Base-by-base conservation (phyloP, 2,113 vertebrate genomes). In the Rhinopomastus cyanomelas region DNA sequence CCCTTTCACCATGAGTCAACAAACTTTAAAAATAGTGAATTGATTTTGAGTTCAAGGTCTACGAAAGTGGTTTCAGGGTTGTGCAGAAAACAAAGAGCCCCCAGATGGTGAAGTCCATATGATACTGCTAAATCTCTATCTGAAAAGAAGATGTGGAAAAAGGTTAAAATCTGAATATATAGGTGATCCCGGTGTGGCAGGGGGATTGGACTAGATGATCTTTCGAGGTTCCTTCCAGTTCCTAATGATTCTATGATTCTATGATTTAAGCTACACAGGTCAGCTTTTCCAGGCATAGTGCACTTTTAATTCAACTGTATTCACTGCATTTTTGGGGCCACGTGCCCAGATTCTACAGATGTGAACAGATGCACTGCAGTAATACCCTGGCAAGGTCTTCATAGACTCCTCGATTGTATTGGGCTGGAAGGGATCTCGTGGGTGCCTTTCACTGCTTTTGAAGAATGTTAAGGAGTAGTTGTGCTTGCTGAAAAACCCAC, bases 341-440 rank as follows among this genome's bases (percentile, higher is more conserved):
- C 25, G 18, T 30, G 87, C 5, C 1, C 3, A 22, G 81, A 81
- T 27, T 39, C 49, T 44, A 51, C 17, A 46, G n/a, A 64, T 27
- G 16, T 34, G 74, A 94, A 64, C 11, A 42, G n/a, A 79, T 7
- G 26, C 1, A 2, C 46, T 1, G 0, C 19, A 37, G 12, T 16
- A 76, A 51, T 44, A 8, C 0, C 0, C 15, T 1, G 3, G 11
- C 11, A 55, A 64, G 44, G 6, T 64, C 36, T n/a, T 46, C 1
- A 6, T 4, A 16, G 34, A 22, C 11, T 42, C 39, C 11, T 42
- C 11, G 39, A 42, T 42, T 42, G 39, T 11, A 42, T 42, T 42
- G 39, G 39, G 0, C 12, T 1, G 3, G 11, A 9, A 55, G 60
- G 44, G 6, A 60, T 32, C 29, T 46, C 1, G 5, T 4, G 18